Base-by-base conservation (phyloP, 1,140 invertebrate species). In the Drosophila grimshawi region DNA sequence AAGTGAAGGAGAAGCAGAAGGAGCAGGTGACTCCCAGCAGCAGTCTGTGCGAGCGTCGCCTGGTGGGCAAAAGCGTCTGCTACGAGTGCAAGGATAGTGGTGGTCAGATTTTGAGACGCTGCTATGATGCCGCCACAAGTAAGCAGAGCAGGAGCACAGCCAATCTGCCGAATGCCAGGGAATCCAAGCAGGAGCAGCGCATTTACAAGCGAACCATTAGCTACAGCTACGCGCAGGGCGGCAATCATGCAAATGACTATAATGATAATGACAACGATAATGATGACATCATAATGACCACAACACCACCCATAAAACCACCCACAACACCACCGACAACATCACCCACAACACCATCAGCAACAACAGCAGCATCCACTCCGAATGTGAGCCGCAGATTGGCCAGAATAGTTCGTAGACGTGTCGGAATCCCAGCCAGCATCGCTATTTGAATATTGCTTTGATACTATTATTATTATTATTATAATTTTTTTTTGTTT, bases 151-250 rank as follows among this genome's bases (percentile, higher is more conserved):
- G 2, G 37, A 78, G 43, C 39, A 56, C 52, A 33, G 41, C 3
- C 49, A 52, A 67, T 11, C 68, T 33, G 33, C n/a, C 32, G 8
- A 27, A 61, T 61, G 32, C 29, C 62, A 11, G 10, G 10, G 4
- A 67, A 49, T 29, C 66, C 51, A 78, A 75, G 59, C 64, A 78
- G 61, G 60, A 88, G 29, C 74, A 88, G 41, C 76, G 80, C 32
- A 86, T 91, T 48, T 85, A 81, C 56, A 91, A 91, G 66, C 76
- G 89, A 11, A 90, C 86, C 19, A 70, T 81, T n/a, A 81, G 76
- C 27, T 86, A 91, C 39, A 79, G 71, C 53, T 90, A 79, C 27
- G 82, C 81, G 8, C 73, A 81, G 46, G 80, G 45, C 8, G 63
- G 62, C 51, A 19, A 19, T 1, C 19, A 19, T 19, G 19, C 19